Percentiles rank a stretch among this genome's conserved stretches.
Conservation (phyloP, 2,888 invertebrate species). For the Drosophila anomalipes region DNA sequence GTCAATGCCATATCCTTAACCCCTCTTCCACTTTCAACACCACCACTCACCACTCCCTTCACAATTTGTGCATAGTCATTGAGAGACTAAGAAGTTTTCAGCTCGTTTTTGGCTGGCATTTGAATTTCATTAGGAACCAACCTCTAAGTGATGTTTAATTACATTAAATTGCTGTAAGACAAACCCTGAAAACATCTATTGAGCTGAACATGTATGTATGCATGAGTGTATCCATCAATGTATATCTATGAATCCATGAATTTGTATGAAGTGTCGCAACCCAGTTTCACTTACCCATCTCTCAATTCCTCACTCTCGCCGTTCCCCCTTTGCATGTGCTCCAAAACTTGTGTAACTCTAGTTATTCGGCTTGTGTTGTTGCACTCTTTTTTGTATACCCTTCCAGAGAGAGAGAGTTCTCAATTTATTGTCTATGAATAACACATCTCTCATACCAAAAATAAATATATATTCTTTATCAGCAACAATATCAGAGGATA, state of each 20-base stretch:
- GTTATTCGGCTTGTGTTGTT: constrained; percentile 28
- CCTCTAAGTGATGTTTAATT: constrained; percentile 63
- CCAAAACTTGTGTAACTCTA: constrained; percentile 49
- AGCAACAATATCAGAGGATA: not conserved
- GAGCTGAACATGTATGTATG: not conserved
- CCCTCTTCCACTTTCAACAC: not conserved
- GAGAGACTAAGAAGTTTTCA: constrained; percentile 13
- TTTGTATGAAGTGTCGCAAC: constrained; percentile 65
- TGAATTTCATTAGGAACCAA: constrained; percentile 68
- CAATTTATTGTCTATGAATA: not conserved
- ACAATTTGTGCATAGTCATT: constrained; percentile 13
- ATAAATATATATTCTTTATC: not conserved
- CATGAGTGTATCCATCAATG: constrained; percentile 23
- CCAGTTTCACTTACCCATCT: constrained; percentile 56
- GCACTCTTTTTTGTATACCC: not conserved
- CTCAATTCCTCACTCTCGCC: not conserved
- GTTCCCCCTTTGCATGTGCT: constrained; percentile 1
- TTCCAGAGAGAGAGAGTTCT: not conserved
- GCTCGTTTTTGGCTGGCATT: constrained; percentile 52
- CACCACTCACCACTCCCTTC: not conserved
- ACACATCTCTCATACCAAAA: not conserved
- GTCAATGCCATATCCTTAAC: constrained; percentile 46
- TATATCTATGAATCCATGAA: constrained; percentile 58
- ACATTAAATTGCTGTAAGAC: constrained; percentile 61
- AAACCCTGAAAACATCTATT: constrained; percentile 30